Conservation (phyloP, 2,113 vertebrate genomes). For the Mobula hypostoma region DNA sequence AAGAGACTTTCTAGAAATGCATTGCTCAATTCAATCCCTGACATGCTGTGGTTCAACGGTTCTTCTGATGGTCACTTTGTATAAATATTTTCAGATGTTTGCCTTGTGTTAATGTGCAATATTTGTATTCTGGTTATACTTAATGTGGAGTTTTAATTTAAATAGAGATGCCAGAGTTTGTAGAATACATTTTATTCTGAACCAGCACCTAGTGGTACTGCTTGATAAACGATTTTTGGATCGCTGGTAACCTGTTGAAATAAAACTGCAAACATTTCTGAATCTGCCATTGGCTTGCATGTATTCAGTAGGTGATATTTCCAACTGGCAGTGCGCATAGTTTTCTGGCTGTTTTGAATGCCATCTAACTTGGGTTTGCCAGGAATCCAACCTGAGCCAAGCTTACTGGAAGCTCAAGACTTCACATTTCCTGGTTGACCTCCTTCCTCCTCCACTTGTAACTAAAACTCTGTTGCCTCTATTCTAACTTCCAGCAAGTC, state of each 20-base stretch:
- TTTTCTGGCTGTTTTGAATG: background rate
- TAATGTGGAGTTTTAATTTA: background rate
- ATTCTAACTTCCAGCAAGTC: too few species aligned
- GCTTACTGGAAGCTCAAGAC: background rate
- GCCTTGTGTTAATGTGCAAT: constrained; percentile 18
- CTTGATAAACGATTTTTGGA: background rate
- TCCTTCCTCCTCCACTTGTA: too few species aligned
- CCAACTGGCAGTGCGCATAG: background rate
- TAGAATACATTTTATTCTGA: constrained; percentile 2
- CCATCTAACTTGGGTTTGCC: too few species aligned
- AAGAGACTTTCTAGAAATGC: background rate
- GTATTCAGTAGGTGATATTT: background rate
- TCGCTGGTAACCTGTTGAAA: background rate
- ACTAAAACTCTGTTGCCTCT: too few species aligned
- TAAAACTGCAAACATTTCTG: background rate
- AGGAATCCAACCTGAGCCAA: background rate
- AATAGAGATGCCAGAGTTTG: background rate
- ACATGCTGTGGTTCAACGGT: background rate
- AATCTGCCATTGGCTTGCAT: background rate
- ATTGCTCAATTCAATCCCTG: background rate
- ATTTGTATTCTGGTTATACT: constrained; percentile 19
- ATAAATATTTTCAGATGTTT: background rate
- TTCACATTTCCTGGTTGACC: background rate
- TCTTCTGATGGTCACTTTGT: background rate
- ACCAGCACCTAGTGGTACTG: background rate